Conservation (phyloP, 2,888 invertebrate species). For the Noctua janthina region DNA sequence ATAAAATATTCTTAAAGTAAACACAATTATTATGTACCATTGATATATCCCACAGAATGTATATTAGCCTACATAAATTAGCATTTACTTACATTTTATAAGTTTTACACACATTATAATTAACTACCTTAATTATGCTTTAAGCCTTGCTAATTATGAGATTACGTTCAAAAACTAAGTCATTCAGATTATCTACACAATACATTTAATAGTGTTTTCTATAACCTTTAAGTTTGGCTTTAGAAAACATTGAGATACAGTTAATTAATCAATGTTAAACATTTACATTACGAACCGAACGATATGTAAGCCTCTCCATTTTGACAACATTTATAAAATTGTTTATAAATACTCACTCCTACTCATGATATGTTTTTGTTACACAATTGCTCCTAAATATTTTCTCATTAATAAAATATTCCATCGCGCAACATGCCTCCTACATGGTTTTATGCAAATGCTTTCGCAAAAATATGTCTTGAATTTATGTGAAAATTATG, state of each 20-base stretch:
- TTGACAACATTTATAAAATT: conserved; percentile 83
- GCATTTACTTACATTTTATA: conserved; percentile 42
- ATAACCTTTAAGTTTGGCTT: conserved; percentile 27
- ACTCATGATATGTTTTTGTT: conserved; percentile 89
- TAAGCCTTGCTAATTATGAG: conserved; percentile 67
- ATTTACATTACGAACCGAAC: conserved; percentile 57
- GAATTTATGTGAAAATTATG: conserved; percentile 37
- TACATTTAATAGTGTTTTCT: conserved; percentile 41
- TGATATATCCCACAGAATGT: conserved; percentile 47
- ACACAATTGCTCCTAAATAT: conserved; percentile 75
- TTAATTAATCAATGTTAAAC: conserved; percentile 45
- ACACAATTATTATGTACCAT: conserved; percentile 21
- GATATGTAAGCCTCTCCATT: conserved; percentile 47
- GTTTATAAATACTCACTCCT: conserved; percentile 84
- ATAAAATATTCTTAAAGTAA: conserved; percentile 9
- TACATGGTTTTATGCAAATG: conserved; percentile 37
- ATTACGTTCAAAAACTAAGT: conserved; percentile 55
- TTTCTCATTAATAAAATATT: conserved; percentile 56
- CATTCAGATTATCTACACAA: conserved; percentile 46
- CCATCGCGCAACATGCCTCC: conserved; percentile 56
- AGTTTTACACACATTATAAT: conserved; percentile 59
- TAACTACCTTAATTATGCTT: conserved; percentile 67
- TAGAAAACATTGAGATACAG: conserved; percentile 51
- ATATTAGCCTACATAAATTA: conserved; percentile 48
- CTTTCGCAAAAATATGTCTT: conserved; percentile 11